A percentile compares a stretch with the other conserved stretches of the same genome.
phyloP scores from a whole-genome alignment of 2,888 invertebrate genomes.

The Drosophila prostipennis region DNA sequence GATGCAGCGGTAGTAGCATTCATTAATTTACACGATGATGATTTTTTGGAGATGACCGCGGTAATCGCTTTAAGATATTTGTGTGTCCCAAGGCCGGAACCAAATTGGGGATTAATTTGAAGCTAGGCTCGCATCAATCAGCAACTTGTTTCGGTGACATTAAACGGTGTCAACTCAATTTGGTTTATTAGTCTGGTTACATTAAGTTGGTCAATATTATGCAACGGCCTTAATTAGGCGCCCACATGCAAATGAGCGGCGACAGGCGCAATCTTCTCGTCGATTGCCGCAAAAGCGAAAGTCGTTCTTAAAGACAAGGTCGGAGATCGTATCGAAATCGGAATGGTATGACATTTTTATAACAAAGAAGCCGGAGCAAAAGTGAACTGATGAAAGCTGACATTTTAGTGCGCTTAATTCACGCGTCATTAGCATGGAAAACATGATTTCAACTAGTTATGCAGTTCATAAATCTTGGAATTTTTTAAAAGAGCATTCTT shows the following conservation, averaged over 20 bases:
- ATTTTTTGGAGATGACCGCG: constrained; percentile 1
- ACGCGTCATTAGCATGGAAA: constrained; percentile 34
- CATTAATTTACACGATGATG: constrained; percentile 7
- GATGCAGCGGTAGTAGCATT: constrained; percentile 2
- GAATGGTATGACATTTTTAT: constrained; percentile 17
- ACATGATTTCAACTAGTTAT: constrained; percentile 24
- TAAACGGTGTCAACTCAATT: constrained; percentile 48
- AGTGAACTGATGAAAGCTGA: constrained; percentile 32
- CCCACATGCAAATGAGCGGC: constrained; percentile 62
- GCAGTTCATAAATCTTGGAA: constrained; percentile 22
- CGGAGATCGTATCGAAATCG: background rate
- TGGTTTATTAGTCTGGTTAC: constrained; percentile 68
- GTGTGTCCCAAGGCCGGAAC: constrained; percentile 34
- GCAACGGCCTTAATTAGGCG: constrained; percentile 71
- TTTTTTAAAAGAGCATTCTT: constrained; percentile 13
- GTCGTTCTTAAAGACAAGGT: constrained; percentile 62
- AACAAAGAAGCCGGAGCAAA: constrained; percentile 8
- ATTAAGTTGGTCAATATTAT: constrained; percentile 71
- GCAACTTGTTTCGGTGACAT: constrained; percentile 56
- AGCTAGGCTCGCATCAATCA: constrained; percentile 40
- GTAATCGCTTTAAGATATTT: constrained; percentile 17
- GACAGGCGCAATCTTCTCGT: constrained; percentile 39
- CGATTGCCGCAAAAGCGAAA: constrained; percentile 54
- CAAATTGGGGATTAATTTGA: constrained; percentile 30
- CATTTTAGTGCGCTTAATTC: constrained; percentile 8